Evolutionary conservation across 35 echinoderm and acorn worm genomes (phyloP).

Genomic region (Apostichopus californicus): DNA sequence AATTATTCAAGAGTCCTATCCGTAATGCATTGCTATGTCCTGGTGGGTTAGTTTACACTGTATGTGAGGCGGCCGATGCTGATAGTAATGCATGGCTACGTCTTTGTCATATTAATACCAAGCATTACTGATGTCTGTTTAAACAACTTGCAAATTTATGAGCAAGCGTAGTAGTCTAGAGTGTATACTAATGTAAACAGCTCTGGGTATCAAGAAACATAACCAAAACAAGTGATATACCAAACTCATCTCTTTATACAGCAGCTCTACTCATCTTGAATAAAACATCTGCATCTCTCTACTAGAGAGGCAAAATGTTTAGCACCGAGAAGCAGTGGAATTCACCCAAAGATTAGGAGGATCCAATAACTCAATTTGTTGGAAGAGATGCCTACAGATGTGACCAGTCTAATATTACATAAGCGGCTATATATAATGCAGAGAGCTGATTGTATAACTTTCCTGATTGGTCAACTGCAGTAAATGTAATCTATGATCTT

Average conservation of each 20-base stretch:
- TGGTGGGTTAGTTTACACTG: constrained; percentile 1
- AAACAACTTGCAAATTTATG: constrained; percentile 47
- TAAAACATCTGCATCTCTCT: constrained; percentile 4
- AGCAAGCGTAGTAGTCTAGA: constrained; percentile 12
- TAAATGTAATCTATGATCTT: too few species aligned
- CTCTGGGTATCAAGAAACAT: background rate
- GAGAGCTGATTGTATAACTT: too few species aligned
- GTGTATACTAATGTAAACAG: constrained; percentile 33
- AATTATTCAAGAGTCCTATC: constrained; percentile 32
- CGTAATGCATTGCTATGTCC: background rate
- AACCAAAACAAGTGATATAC: constrained; percentile 15
- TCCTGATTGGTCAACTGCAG: too few species aligned
- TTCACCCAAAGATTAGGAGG: background rate
- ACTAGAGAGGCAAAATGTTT: background rate
- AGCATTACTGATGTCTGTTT: background rate
- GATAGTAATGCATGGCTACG: constrained; percentile 3
- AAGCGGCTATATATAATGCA: too few species aligned
- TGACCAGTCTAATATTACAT: too few species aligned
- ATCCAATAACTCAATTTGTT: background rate
- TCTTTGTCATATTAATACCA: constrained; percentile 20
- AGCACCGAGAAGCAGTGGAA: background rate
- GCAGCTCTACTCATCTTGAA: background rate
- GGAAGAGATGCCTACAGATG: too few species aligned
- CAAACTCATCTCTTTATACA: background rate
- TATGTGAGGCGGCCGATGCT: background rate